A percentile compares a stretch with the other conserved stretches of the same genome.
Conservation (phyloP, 2,888 invertebrate species). For the Tachystola acroxantha region DNA sequence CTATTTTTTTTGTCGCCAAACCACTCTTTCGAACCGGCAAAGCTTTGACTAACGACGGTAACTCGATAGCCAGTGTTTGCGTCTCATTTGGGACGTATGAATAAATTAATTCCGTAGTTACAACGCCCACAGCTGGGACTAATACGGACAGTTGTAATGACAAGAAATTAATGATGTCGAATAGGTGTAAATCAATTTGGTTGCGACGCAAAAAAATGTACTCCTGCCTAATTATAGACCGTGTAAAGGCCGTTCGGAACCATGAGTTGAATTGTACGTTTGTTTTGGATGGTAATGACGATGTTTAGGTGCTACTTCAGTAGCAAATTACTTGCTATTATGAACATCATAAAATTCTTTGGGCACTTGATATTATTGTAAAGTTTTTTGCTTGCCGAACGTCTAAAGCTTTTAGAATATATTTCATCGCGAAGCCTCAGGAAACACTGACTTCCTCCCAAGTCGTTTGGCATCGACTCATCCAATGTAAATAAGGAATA, state of each 20-base stretch:
- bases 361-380: no score
- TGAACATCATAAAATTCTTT: no score
- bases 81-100: constrained; percentile 40
- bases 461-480: no score
- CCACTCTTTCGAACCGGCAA: constrained; percentile 39
- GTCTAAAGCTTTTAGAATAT: no score
- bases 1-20: constrained; percentile 44
- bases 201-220: constrained; percentile 19
- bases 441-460: no score
- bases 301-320: background rate
- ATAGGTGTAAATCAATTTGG: constrained; percentile 39
- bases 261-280: background rate
- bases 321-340: background rate
- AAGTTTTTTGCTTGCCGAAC: no score
- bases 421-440: no score
- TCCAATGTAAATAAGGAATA: background rate
- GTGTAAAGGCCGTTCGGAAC: background rate
- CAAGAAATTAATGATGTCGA: constrained; percentile 43
- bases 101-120: constrained; percentile 45
- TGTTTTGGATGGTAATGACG: background rate
- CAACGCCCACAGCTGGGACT: constrained; percentile 32
- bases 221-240: background rate
- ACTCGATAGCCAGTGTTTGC: constrained; percentile 49
- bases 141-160: constrained; percentile 36
- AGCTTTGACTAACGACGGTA: constrained; percentile 62